A percentile compares a stretch with the other conserved stretches of the same genome.
Conservation (phyloP, 2,797 vertebrate species). For the Poeciliopsis presidionis region DNA sequence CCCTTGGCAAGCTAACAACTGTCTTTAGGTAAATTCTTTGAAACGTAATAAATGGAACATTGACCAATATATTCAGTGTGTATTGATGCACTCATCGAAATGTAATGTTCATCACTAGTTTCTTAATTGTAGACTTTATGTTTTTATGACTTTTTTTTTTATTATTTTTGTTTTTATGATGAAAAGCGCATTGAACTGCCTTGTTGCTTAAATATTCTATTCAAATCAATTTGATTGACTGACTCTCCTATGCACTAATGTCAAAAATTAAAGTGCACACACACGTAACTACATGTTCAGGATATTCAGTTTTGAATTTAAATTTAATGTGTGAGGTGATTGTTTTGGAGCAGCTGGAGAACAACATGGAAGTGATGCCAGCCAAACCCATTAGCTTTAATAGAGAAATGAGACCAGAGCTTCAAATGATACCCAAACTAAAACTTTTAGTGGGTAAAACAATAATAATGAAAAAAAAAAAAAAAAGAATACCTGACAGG, state of each 20-base stretch:
- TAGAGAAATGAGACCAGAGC: conserved; percentile 56
- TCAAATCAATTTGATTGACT: no score
- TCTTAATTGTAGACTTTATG: no score
- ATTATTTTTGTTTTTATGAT: no score
- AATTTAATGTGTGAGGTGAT: conserved; percentile 52
- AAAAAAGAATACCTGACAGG: background rate
- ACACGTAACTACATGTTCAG: conserved; percentile 3
- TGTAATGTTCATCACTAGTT: no score
- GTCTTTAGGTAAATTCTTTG: no score
- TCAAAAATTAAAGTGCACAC: conserved; percentile 18
- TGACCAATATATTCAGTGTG: no score
- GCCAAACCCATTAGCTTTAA: conserved; percentile 68
- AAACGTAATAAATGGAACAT: no score
- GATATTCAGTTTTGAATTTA: conserved; percentile 44
- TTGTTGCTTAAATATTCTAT: no score
- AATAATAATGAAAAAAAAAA: background rate
- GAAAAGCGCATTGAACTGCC: no score
- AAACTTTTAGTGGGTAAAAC: background rate
- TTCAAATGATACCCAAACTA: conserved; percentile 2
- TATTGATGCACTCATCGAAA: no score
- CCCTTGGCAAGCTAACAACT: no score
- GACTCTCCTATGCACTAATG: conserved; percentile 2
- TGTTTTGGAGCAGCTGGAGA: conserved; percentile 65
- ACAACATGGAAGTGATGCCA: conserved; percentile 63
- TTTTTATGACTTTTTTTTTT: no score